phyloP scores from a whole-genome alignment of 2,888 invertebrate species.

The Notodonta dromedarius region DNA sequence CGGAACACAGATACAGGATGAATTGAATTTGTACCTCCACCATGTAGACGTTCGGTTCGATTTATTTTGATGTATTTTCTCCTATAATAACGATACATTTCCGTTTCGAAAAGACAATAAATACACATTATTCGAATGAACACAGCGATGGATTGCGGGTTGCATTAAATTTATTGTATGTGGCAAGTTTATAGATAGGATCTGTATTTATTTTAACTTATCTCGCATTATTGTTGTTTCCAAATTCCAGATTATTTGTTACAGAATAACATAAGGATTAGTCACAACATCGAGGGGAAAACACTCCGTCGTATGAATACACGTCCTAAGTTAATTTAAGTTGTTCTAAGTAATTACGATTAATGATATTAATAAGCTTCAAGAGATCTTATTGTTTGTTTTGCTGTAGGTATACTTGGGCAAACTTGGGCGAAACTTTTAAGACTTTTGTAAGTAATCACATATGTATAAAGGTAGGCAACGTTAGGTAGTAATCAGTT shows the following conservation, averaged over 20 bases:
- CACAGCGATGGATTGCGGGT: conserved; percentile 19
- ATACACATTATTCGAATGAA: neutral
- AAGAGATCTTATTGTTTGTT: conserved; percentile 12
- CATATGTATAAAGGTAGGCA: neutral
- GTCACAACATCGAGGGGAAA: neutral
- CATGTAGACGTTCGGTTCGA: conserved; percentile 45
- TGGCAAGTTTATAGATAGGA: conserved; percentile 9
- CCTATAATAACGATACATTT: conserved; percentile 32
- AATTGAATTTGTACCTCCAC: conserved; percentile 77
- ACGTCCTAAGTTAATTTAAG: conserved; percentile 3
- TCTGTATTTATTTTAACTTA: conserved; percentile 33
- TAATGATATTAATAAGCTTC: conserved; percentile 21
- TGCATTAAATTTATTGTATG: conserved; percentile 1
- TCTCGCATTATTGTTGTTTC: conserved; percentile 37
- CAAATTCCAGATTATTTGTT: conserved; percentile 33
- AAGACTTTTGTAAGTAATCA: conserved; percentile 1
- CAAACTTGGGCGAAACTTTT: neutral
- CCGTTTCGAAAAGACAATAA: conserved; percentile 9
- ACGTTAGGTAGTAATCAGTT: neutral
- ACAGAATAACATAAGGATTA: conserved; percentile 9
- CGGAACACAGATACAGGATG: conserved; percentile 74
- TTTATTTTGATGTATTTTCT: conserved; percentile 51
- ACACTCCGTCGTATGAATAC: neutral
- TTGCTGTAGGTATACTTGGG: neutral
- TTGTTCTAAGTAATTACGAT: conserved; percentile 20